These are phyloP conservation scores for Acanthacorydalis orientalis DNA, from an alignment of 2,888 invertebrate species.

Conservation along the genomic window DNA sequence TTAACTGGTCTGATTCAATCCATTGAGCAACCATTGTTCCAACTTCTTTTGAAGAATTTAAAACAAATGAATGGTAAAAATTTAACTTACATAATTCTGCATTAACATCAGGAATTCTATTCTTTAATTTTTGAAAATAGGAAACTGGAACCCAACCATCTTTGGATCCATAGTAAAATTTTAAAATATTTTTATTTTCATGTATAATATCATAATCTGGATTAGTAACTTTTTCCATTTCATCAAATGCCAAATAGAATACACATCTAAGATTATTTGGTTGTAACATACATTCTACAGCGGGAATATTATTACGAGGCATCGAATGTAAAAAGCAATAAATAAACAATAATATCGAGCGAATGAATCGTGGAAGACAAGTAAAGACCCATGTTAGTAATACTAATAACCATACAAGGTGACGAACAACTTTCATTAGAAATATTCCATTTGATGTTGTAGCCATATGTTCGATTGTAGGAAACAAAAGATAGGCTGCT, in stretches of 20 bases:
- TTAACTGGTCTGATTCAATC: constrained; percentile 13
- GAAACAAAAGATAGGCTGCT: constrained; percentile 65
- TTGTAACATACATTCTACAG: constrained; percentile 37
- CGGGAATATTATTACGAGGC: constrained; percentile 30
- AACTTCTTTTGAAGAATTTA: constrained; percentile 41
- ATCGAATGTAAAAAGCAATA: constrained; percentile 37
- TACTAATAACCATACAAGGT: constrained; percentile 26
- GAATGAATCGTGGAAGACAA: constrained; percentile 35
- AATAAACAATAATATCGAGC: constrained; percentile 30
- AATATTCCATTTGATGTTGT: constrained; percentile 54
- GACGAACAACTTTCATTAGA: constrained; percentile 43
- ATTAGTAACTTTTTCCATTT: constrained; percentile 57
- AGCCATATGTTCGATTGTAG: constrained; percentile 73
- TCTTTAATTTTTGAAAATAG: constrained; percentile 49
- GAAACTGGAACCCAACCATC: constrained; percentile 74
- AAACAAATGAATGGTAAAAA: constrained; percentile 66
- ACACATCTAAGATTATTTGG: constrained; percentile 44
- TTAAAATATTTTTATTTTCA: constrained; percentile 41
- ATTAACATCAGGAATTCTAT: constrained; percentile 39
- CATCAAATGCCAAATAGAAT: constrained; percentile 55
- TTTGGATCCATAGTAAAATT: constrained; percentile 59
- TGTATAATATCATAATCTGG: constrained; percentile 45
- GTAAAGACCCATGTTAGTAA: constrained; percentile 32
- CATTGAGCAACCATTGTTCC: constrained; percentile 23
- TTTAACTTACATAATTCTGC: constrained; percentile 40